These are phyloP conservation scores for Malacoctenus gilli DNA, from an alignment of 2,797 vertebrate genomes.

Conservation along the genomic window DNA sequence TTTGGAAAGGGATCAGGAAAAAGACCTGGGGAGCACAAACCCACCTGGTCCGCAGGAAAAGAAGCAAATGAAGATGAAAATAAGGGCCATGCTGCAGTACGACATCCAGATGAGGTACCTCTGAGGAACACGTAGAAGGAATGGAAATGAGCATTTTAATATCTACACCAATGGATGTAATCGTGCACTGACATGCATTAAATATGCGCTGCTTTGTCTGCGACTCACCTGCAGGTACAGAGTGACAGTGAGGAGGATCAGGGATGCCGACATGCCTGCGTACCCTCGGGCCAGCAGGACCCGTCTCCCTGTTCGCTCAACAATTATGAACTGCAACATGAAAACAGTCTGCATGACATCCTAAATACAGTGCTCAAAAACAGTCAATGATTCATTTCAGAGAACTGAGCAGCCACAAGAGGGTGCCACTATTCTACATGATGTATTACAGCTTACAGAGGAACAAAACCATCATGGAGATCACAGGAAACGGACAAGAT, in stretches of 20 bases:
- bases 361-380: background rate
- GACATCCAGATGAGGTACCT: slow-evolving; percentile 71
- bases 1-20: too few relatives aligned
- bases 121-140: slow-evolving; percentile 35
- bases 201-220: background rate
- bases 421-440: background rate
- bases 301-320: slow-evolving; percentile 75
- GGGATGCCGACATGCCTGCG: slow-evolving; percentile 53
- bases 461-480: too few relatives aligned
- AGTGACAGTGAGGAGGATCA: slow-evolving; percentile 69
- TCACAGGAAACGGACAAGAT: too few relatives aligned
- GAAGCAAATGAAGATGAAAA: slow-evolving; percentile 74
- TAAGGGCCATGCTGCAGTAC: slow-evolving; percentile 77
- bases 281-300: slow-evolving; percentile 69
- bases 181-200: slow-evolving; percentile 4
- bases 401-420: slow-evolving; percentile 38
- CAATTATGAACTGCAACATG: slow-evolving; percentile 78
- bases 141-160: slow-evolving; percentile 1
- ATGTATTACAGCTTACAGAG: background rate
- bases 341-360: slow-evolving; percentile 27
- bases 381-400: background rate
- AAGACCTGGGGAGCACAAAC: background rate
- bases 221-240: slow-evolving; percentile 69
- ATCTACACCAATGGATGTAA: too few relatives aligned
- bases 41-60: slow-evolving; percentile 74